These are phyloP conservation scores for Drosophila melanica DNA, from an alignment of 1,140 invertebrate species.

Conservation along the genomic window DNA sequence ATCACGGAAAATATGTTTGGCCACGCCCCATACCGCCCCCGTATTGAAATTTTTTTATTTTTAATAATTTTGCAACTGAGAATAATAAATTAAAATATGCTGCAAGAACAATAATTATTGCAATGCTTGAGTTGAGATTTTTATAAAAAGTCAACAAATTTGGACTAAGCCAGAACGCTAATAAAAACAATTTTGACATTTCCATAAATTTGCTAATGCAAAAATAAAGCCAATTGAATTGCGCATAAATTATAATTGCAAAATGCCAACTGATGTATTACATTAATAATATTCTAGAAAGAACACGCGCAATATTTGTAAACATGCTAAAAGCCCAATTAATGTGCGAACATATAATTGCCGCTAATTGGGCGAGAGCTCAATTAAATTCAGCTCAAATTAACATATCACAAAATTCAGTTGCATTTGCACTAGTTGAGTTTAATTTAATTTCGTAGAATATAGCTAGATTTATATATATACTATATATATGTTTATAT, in stretches of 20 bases:
- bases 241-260: constrained; percentile 52
- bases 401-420: constrained; percentile 27
- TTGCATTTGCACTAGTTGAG: not conserved
- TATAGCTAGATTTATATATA: constrained; percentile 3
- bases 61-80: no score
- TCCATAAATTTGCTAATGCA: constrained; percentile 21
- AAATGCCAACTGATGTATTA: constrained; percentile 47
- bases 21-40: no score
- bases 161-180: no score
- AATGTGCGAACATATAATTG: constrained; percentile 7
- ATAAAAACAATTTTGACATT: not conserved
- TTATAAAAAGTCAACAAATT: not conserved
- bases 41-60: no score
- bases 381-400: constrained; percentile 34
- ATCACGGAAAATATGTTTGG: no score
- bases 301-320: constrained; percentile 68
- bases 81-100: no score
- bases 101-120: no score
- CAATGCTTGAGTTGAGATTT: no score
- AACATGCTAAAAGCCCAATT: constrained; percentile 48
- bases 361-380: constrained; percentile 13
- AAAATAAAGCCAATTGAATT: constrained; percentile 18
- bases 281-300: constrained; percentile 49
- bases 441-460: not conserved
- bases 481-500: not conserved